Base-by-base conservation (phyloP, 2,113 vertebrate genomes). In the Poicephalus gulielmi region DNA sequence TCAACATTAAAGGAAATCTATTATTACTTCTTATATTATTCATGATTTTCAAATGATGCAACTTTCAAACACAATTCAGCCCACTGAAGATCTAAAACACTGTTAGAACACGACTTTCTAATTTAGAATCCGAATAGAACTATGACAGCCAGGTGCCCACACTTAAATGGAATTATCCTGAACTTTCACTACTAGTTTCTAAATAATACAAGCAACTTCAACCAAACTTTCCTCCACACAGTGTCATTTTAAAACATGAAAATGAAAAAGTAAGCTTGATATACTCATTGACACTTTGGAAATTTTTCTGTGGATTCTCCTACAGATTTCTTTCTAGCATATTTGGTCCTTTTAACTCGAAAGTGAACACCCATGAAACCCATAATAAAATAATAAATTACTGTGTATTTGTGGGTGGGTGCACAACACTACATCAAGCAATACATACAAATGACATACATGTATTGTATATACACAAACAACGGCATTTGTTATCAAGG, bases 371-470 rank as follows among this genome's bases (percentile, higher is more conserved):
- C 7, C 17, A 37, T 33, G 37, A 77, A 70, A 70, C 4, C 4
- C 6, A 10, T 39, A 67, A 35, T 70, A 80, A 90, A 94, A 77
- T 12, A 80, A 9, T 37, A 53, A 92, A 50, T 7, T 59, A 67
- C 22, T 1, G 2, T 4, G 0, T 33, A 66, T 62, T 43, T 35
- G 27, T 11, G 11, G 11, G 6, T 13, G 5, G 31, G 19, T 12
- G 25, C 43, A 16, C 4, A 7, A 57, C 16, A 22, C 27, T 33
- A 25, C 0, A 0, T 39, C 33, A 89, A 89, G 35, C 13, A 52
- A 69, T 17, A 86, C 19, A 37, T 23, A 62, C 7, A 47, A 81
- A 81, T 64, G 28, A 5, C 31, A 11, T 27, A 12, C 4, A 7
- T 23, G 16, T 16, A 27, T 59, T 83, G 19, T 31, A 10, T 33